phyloP scores from a whole-genome alignment of 2,113 vertebrate species.

The Spea multiplicata region DNA sequence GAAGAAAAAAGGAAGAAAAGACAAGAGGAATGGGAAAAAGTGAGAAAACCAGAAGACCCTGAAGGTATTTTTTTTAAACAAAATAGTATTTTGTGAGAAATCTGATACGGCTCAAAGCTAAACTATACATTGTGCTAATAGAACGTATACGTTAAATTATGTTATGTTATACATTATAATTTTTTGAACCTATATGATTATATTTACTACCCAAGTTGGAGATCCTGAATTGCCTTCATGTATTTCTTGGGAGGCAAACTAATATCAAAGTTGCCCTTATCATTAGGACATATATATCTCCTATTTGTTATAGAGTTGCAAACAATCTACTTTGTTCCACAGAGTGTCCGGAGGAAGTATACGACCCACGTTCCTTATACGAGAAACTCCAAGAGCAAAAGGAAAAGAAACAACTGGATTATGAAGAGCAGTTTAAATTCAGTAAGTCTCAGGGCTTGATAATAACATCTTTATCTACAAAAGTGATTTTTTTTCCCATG shows the following conservation, averaged over 20 bases:
- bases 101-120: background rate
- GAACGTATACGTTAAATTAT: too few species aligned
- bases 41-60: constrained; percentile 92
- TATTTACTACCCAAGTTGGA: too few species aligned
- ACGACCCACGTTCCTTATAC: constrained; percentile 85
- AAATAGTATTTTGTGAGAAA: background rate
- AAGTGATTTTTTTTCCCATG: too few species aligned
- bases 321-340: constrained; percentile 45
- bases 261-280: too few species aligned
- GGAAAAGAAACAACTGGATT: constrained; percentile 96
- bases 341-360: constrained; percentile 93
- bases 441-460: constrained; percentile 69
- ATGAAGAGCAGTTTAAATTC: constrained; percentile 97
- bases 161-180: too few species aligned
- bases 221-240: too few species aligned
- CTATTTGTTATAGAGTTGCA: too few species aligned
- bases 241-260: too few species aligned
- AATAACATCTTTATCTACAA: too few species aligned
- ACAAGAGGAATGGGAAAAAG: constrained; percentile 97
- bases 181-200: too few species aligned
- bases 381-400: constrained; percentile 95
- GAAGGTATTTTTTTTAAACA: constrained; percentile 66
- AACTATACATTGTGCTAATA: background rate
- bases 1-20: constrained; percentile 89
- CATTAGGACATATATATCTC: too few species aligned